Base-by-base conservation (phyloP, 2,797 vertebrate species). In the Heterohyrax brucei region DNA sequence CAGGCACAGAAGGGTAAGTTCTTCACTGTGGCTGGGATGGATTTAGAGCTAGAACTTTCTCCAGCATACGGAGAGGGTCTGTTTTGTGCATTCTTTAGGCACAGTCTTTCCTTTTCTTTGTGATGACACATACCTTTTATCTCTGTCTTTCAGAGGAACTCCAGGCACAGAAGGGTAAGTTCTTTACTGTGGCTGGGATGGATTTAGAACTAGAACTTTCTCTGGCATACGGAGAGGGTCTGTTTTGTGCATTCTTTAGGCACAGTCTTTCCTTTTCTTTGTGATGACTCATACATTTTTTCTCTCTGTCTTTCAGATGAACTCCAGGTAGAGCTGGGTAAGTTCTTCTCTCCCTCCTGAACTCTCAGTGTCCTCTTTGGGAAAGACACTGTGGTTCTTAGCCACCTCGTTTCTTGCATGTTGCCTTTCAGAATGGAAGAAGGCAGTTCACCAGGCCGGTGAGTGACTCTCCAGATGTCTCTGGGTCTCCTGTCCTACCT, bases 351-450 rank as follows among this genome's bases (percentile, higher is more conserved):
- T 56, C 76, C 48, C 21, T 50, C 21, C 10, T 19, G 28, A 62
- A 16, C 39, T 80, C 14, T 3, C 7, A 21, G 10, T 10, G 3
- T 66, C 19, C 1, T 21, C 10, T 70, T 13, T 3, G 2, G 7
- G 13, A n/a, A 33, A 48, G 76, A 85, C 10, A 3, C 5, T 87
- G 39, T 56, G 12, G 16, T 22, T 91, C 13, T 59, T 2, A 91
- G 9, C n/a, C n/a, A 61, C 10, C 10, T 44, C 4, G 16, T 56
- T 48, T 50, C 5, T 10, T 68, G 14, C 75, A 33, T 94, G n/a
- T 62, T 95, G 6, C 26, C 68, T 97, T 96, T 91, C 83, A 93
- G 93, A 5, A 0, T 0, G 3, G n/a, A 70, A 90, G 88, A 73
- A 7, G 7, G 0, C 3, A 10, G 44, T 68, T 22, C 94, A 96